Evolutionary conservation across 2,797 vertebrate species (phyloP).

Genomic region (Danio tinwini): DNA sequence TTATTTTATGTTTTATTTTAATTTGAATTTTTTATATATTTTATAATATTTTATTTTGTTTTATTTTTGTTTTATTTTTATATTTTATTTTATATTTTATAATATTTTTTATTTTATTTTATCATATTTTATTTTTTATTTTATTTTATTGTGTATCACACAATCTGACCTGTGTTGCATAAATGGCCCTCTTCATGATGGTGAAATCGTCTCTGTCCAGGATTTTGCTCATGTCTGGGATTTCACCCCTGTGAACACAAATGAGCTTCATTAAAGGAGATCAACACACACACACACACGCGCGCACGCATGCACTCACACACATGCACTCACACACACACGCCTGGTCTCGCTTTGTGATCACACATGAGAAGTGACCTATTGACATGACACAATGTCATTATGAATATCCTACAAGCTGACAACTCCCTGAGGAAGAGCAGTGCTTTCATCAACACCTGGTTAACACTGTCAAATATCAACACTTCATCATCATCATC

Average conservation of each 20-base stretch:
- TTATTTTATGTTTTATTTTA: too few relatives aligned
- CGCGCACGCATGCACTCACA: background rate
- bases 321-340: background rate
- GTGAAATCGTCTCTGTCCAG: conserved; percentile 94
- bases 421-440: conserved; percentile 4
- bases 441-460: conserved; percentile 35
- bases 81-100: too few relatives aligned
- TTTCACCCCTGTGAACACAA: conserved; percentile 84
- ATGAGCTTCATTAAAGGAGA: conserved; percentile 12
- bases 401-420: conserved; percentile 23
- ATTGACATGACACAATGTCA: conserved; percentile 49
- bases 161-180: conserved; percentile 88
- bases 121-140: too few relatives aligned
- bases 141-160: background rate
- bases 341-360: background rate
- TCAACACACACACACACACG: background rate
- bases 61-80: too few relatives aligned
- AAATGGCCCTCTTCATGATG: conserved; percentile 97
- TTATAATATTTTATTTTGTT: too few relatives aligned
- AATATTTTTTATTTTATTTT: background rate
- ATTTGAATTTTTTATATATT: too few relatives aligned
- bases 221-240: conserved; percentile 92
- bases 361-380: conserved; percentile 1
- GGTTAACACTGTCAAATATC: conserved; percentile 37
- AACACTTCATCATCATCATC: conserved; percentile 28